Evolutionary conservation across 1,140 invertebrate species (phyloP).

Genomic region (Telenomus remus): DNA sequence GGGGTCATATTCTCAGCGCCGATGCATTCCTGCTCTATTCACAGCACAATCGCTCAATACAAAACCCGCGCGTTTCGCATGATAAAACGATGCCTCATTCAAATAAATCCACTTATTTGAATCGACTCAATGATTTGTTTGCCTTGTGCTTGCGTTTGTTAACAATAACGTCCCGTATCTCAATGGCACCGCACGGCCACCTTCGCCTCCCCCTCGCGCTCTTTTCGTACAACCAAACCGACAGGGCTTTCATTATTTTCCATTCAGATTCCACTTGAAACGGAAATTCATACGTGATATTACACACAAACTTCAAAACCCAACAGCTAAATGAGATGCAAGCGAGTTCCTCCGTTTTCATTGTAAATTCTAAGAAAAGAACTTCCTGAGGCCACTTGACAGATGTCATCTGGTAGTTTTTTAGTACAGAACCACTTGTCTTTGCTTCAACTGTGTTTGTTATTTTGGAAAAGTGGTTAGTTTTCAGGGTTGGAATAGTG

Average conservation of each 20-base stretch:
- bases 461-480: no score
- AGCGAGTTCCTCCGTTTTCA: no score
- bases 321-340: no score
- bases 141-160: slow-evolving; percentile 18
- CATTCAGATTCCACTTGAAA: background rate
- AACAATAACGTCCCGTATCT: slow-evolving; percentile 20
- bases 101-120: slow-evolving; percentile 46
- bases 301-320: no score
- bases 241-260: background rate
- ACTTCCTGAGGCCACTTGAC: no score
- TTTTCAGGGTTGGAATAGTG: no score
- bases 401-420: no score
- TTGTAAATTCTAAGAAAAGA: no score
- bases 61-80: slow-evolving; percentile 39
- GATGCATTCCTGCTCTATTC: slow-evolving; percentile 61
- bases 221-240: background rate
- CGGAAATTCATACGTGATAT: background rate
- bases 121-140: slow-evolving; percentile 42
- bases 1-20: slow-evolving; percentile 71
- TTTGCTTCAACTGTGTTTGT: no score
- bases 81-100: slow-evolving; percentile 32
- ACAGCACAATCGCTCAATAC: slow-evolving; percentile 45
- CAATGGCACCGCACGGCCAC: background rate
- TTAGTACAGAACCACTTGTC: no score
- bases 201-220: background rate